Conservation (phyloP, 37 sponge, comb jelly and placozoan genomes). For the Diacarnus erythraeanus region DNA sequence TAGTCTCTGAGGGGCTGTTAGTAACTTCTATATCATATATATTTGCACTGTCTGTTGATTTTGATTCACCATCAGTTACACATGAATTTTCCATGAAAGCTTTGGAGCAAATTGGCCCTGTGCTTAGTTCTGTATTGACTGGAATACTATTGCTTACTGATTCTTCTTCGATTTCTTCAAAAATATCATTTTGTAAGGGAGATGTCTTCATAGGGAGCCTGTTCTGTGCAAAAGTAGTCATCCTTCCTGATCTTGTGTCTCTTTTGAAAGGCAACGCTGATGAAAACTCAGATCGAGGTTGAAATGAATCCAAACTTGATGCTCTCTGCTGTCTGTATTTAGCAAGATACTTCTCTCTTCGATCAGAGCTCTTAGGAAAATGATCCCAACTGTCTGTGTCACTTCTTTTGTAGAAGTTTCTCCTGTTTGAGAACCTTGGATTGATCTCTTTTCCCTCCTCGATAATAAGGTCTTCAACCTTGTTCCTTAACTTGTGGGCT, state of each 20-base stretch:
- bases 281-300: no score
- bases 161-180: background rate
- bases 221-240: background rate
- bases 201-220: background rate
- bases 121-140: background rate
- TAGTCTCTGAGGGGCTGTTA: conserved; percentile 6
- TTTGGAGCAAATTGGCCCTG: background rate
- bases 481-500: conserved; percentile 18
- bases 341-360: background rate
- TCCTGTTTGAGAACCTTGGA: conserved; percentile 1
- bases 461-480: conserved; percentile 17
- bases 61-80: background rate
- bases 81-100: background rate
- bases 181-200: background rate
- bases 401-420: background rate
- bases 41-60: background rate
- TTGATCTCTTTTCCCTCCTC: conserved; percentile 8
- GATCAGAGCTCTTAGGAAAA: background rate
- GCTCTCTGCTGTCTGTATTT: background rate
- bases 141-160: background rate
- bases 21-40: conserved; percentile 8
- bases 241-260: background rate
- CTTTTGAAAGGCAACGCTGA: no score
- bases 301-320: background rate
- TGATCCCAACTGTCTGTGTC: background rate